Evolutionary conservation across 1,140 invertebrate genomes (phyloP).

Genomic region (Macrosteles quadrilineatus): DNA sequence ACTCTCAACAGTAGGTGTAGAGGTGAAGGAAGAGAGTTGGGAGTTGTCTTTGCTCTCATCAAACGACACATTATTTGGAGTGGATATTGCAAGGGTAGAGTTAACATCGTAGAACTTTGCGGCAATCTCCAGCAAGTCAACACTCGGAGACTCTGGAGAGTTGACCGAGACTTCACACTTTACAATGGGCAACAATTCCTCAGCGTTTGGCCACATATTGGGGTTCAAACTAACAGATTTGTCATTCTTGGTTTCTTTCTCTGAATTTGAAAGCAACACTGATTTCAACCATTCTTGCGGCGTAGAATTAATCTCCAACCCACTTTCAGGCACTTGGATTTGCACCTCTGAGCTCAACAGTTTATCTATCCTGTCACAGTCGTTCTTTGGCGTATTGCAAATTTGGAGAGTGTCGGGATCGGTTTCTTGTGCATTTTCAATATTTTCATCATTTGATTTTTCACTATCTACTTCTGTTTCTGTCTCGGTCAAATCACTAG

Average conservation of each 20-base stretch:
- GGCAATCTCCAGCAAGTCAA: slow-evolving; percentile 8
- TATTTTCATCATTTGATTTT: too few species aligned
- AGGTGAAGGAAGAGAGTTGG: slow-evolving; percentile 35
- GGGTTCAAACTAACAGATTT: slow-evolving; percentile 13
- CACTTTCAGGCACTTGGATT: not conserved
- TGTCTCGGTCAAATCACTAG: not conserved
- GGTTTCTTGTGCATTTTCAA: too few species aligned
- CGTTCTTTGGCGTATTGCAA: slow-evolving; percentile 4
- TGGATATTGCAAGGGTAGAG: slow-evolving; percentile 38
- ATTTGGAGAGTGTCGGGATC: not conserved
- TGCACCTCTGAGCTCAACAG: not conserved
- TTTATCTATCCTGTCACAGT: slow-evolving; percentile 12
- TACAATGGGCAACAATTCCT: slow-evolving; percentile 32
- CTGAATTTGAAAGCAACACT: not conserved
- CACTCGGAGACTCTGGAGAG: slow-evolving; percentile 9
- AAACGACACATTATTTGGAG: slow-evolving; percentile 34
- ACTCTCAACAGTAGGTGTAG: slow-evolving; percentile 35
- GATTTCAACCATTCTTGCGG: slow-evolving; percentile 30
- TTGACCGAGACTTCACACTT: not conserved
- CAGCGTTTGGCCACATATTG: slow-evolving; percentile 36
- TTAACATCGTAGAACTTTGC: slow-evolving; percentile 28
- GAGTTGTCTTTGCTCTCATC: slow-evolving; percentile 32
- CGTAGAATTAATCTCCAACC: not conserved
- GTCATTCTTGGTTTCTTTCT: not conserved
- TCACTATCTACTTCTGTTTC: too few species aligned